Base-by-base conservation (phyloP, 2,113 vertebrate genomes). In the Ochotona princeps region DNA sequence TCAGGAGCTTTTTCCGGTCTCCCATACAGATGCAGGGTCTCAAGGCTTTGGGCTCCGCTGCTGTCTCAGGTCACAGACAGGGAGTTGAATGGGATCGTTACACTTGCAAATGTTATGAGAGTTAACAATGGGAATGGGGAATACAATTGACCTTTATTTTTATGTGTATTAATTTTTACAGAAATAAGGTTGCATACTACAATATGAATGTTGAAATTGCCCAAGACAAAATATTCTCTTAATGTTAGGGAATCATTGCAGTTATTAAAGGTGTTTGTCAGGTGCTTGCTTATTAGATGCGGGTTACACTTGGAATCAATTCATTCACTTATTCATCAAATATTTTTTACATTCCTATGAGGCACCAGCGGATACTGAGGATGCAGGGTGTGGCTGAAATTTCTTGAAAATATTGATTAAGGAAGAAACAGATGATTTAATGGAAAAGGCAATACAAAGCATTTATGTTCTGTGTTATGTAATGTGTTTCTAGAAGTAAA, bases 251-350 rank as follows among this genome's bases (percentile, higher is more conserved):
- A 11, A 54, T 76, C 38, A 65, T 25, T 86, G 25, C 54, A 38
- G 57, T 47, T 47, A 30, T 4, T 51, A 82, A 60, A 65, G 20
- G 83, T 2, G 0, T 81, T 79, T 94, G 13, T 83, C 54, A 94
- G 80, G 38, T 76, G 69, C 25, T 92, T 96, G 65, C 15, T n/a
- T 87, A 14, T 60, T 70, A 10, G 32, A 91, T 85, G 93, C 82
- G 54, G 44, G 60, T 73, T 93, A 32, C 25, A 35, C 8, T 2
- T 91, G 35, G 30, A 73, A 87, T 72, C 72, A 10, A 51, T 57
- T 82, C 44, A 80, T 81, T 79, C 21, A 67, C 30, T 89, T 82
- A 72, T 65, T 83, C 32, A 87, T 78, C 32, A 78, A 70, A 26
- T 78, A 75, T 67, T 80, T 75, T 51, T 81, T 75, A 89, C 75